Evolutionary conservation across 2,113 vertebrate species (phyloP).

Genomic region (Pagrus major): DNA sequence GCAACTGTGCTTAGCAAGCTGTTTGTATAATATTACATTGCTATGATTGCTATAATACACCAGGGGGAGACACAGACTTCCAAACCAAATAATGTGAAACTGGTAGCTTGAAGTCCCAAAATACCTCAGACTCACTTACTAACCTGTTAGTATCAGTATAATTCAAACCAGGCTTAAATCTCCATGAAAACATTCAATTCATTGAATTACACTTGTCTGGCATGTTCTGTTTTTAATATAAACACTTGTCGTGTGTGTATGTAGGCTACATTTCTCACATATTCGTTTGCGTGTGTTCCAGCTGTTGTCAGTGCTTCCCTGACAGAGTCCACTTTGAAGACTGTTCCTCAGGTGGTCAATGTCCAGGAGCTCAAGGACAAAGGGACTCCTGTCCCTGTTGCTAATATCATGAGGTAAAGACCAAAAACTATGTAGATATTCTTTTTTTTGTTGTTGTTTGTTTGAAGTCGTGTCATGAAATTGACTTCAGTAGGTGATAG

Average conservation of each 20-base stretch:
- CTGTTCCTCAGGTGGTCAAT: constrained; percentile 92
- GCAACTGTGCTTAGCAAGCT: background rate
- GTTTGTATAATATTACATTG: constrained; percentile 15
- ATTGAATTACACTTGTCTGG: background rate
- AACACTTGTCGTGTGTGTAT: background rate
- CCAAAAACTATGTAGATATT: background rate
- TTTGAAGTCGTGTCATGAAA: too few species aligned
- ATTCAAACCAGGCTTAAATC: background rate
- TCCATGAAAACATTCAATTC: background rate
- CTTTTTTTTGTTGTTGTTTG: background rate
- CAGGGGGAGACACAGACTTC: constrained; percentile 73
- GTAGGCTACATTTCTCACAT: background rate
- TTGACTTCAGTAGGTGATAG: background rate
- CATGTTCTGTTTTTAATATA: background rate
- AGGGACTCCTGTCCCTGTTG: constrained; percentile 69
- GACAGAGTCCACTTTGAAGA: constrained; percentile 93
- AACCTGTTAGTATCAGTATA: background rate
- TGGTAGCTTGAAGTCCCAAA: background rate
- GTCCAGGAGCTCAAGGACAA: constrained; percentile 90
- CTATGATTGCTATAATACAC: constrained; percentile 44
- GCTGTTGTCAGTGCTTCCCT: constrained; percentile 84
- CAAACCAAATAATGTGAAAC: constrained; percentile 6
- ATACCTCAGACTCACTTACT: background rate
- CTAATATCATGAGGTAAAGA: constrained; percentile 86
- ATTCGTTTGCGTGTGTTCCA: constrained; percentile 45